Evolutionary conservation across 2,888 invertebrate species (phyloP).

Genomic region (Philonicus albiceps): DNA sequence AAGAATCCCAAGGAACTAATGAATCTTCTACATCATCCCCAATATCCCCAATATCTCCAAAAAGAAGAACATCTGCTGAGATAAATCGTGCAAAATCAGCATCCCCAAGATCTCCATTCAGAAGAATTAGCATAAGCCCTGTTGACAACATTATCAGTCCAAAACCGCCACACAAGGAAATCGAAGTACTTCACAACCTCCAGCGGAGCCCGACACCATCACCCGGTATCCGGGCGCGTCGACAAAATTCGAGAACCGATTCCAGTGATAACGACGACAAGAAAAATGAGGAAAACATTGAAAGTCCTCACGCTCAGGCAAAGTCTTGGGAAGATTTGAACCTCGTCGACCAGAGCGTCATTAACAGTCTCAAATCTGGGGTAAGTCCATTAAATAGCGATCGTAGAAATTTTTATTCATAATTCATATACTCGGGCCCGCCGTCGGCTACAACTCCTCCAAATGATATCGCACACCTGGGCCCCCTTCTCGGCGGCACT

Average conservation of each 20-base stretch:
- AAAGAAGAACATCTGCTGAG: constrained; percentile 43
- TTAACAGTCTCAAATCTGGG: constrained; percentile 74
- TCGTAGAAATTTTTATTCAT: constrained; percentile 3
- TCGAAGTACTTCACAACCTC: constrained; percentile 74
- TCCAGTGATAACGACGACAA: constrained; percentile 36
- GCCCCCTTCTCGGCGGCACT: neutral
- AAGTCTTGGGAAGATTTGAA: constrained; percentile 70
- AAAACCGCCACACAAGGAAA: constrained; percentile 67
- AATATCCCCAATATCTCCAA: constrained; percentile 51
- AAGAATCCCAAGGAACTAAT: neutral
- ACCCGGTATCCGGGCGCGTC: constrained; percentile 62
- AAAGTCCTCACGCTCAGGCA: neutral
- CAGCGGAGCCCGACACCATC: constrained; percentile 71
- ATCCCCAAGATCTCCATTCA: constrained; percentile 56
- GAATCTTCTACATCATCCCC: constrained; percentile 8
- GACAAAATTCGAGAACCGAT: constrained; percentile 37
- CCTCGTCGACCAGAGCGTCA: constrained; percentile 68
- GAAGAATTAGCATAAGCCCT: constrained; percentile 62
- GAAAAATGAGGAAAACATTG: constrained; percentile 49
- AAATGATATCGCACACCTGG: neutral
- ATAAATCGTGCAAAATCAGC: constrained; percentile 46
- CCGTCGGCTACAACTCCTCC: neutral
- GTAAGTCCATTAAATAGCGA: constrained; percentile 63
- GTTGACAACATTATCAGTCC: constrained; percentile 64
- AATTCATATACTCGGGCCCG: neutral